Conservation (phyloP, 2,888 invertebrate species). For the Hyalella azteca region DNA sequence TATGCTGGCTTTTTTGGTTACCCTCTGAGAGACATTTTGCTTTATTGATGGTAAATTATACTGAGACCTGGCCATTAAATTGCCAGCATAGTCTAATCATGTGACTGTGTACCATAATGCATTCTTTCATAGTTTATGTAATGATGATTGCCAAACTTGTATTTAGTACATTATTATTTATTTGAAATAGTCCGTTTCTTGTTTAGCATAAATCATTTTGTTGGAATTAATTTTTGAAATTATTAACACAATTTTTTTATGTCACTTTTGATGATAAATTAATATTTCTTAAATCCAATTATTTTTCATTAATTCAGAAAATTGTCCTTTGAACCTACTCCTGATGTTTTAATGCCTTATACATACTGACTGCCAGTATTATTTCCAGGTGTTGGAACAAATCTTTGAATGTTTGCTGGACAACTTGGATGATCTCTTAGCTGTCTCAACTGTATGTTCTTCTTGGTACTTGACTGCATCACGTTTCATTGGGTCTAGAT, state of each 20-base stretch:
- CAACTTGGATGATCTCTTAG: background rate
- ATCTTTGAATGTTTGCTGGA: conserved; percentile 2
- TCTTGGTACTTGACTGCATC: background rate
- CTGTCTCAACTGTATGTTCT: background rate
- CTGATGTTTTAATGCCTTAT: background rate
- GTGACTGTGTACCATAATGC: too few species aligned
- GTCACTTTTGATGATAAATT: background rate
- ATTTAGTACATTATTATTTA: too few species aligned
- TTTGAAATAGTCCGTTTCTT: background rate
- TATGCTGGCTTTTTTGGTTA: too few species aligned
- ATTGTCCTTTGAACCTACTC: background rate
- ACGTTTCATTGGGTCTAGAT: background rate
- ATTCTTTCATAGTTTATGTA: too few species aligned
- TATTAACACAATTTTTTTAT: background rate
- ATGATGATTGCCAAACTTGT: too few species aligned
- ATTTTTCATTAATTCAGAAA: background rate
- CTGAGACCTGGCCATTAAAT: too few species aligned
- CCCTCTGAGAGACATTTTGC: too few species aligned
- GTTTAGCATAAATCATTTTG: background rate
- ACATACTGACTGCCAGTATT: too few species aligned
- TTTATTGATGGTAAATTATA: too few species aligned
- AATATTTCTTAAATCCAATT: background rate
- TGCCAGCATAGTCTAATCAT: too few species aligned
- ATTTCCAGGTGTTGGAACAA: conserved; percentile 5
- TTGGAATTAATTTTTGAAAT: background rate